phyloP scores from a whole-genome alignment of 2,888 invertebrate species.

The Phymatocera aterrima region DNA sequence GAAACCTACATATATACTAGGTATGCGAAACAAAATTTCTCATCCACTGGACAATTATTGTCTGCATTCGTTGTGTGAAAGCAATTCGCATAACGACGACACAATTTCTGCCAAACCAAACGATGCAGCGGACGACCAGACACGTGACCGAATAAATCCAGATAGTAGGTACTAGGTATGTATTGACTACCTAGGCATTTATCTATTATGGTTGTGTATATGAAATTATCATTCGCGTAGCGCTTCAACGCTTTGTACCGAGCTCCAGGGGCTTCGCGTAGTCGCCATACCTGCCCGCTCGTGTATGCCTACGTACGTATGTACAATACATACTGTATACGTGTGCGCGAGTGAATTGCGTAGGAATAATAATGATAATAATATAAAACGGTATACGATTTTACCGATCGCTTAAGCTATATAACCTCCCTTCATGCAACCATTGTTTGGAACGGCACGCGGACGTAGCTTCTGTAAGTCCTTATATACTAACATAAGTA shows the following conservation, averaged over 20 bases:
- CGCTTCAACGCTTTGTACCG: not conserved
- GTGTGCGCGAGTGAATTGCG: too few relatives aligned
- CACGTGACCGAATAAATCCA: conserved; percentile 31
- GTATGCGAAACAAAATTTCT: not conserved
- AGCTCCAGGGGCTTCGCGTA: not conserved
- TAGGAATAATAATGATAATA: too few relatives aligned
- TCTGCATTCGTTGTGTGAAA: not conserved
- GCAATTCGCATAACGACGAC: not conserved
- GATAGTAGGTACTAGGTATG: not conserved
- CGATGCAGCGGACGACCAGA: not conserved
- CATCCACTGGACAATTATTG: not conserved
- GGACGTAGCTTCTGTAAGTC: conserved; percentile 25
- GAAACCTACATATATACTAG: not conserved
- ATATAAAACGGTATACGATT: not conserved
- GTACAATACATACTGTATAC: not conserved
- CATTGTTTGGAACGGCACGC: conserved; percentile 40
- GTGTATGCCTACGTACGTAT: not conserved
- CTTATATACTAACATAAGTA: not conserved
- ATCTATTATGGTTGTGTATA: not conserved
- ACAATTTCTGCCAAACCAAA: not conserved
- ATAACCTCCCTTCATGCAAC: too few relatives aligned
- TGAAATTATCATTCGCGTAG: conserved; percentile 19
- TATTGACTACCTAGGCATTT: not conserved
- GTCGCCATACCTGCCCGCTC: not conserved
- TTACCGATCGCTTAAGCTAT: conserved; percentile 25